Percentiles rank a stretch among this genome's conserved stretches.
These are phyloP conservation scores for Saxidomus purpurata DNA, from an alignment of 1,140 invertebrate species.

Conservation along the genomic window DNA sequence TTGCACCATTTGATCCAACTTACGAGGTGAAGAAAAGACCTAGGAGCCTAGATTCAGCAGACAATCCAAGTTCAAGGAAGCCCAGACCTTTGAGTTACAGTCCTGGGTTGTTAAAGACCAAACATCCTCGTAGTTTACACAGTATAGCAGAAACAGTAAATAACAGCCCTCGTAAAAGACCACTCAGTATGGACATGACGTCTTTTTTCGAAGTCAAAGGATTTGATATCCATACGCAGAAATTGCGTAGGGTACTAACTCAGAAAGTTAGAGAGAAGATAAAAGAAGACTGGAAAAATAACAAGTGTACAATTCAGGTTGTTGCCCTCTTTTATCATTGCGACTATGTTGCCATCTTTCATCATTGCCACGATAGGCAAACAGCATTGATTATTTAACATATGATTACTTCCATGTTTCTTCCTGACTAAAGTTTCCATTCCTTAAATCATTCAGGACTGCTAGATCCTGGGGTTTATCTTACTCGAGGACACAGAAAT, in stretches of 20 bases:
- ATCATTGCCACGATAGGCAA: no score
- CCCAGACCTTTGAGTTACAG: conserved; percentile 50
- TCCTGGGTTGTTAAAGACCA: conserved; percentile 57
- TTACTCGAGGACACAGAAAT: no score
- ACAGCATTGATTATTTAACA: no score
- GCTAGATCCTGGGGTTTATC: no score
- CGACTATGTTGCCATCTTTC: no score
- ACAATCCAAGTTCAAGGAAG: not conserved
- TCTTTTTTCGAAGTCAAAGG: conserved; percentile 43
- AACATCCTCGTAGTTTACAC: conserved; percentile 55
- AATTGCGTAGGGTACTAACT: conserved; percentile 32
- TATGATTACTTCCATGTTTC: no score
- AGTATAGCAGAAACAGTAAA: conserved; percentile 38
- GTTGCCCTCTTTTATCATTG: not conserved
- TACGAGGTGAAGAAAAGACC: conserved; percentile 29
- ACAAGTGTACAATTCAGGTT: conserved; percentile 13
- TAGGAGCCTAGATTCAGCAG: conserved; percentile 52
- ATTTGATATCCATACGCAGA: conserved; percentile 57
- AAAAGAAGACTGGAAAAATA: conserved; percentile 6
- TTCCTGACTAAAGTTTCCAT: no score
- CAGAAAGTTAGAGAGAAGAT: conserved; percentile 48
- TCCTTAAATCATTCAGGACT: no score
- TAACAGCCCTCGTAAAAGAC: not conserved
- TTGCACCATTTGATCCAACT: conserved; percentile 58
- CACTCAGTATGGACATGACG: conserved; percentile 55